Evolutionary conservation across 2,113 vertebrate genomes (phyloP), one percentile per base, ranked within the genome.

Genomic region (Callorhinus ursinus): DNA sequence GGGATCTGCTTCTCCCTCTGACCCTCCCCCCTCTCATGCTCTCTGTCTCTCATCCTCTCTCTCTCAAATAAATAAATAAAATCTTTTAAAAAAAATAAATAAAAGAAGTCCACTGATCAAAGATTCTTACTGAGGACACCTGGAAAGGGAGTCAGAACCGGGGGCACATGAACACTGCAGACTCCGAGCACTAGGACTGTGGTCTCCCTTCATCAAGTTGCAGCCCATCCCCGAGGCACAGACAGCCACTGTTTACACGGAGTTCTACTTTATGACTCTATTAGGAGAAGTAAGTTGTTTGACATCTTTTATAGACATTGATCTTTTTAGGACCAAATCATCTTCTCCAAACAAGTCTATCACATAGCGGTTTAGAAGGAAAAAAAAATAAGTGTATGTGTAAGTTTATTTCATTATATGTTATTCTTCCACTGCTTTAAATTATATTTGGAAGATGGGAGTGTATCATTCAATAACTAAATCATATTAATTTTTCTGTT

Each of bases 271-370:
- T 53, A 90, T 26, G 72, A 90, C 33, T 57, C 49, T 89, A 42
- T 22, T 36, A 92, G 14, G 26, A 67, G 69, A 81, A 95, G 74
- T 49, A 77, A 86, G 33, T 26, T 55, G 13, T 83, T 13, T 89
- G 61, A 22, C 51, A 82, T 82, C 21, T 90, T 83, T 76, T 85
- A 96, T 0, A 95, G 42, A 92, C 6, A 49, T 2, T 65, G 36
- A 33, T 67, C 65, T 72, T 46, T 53, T 31, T 36, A 86, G 39
- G 33, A 82, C 67, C 36, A 91, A 76, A 65, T 76, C 10, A 55
- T 83, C 87, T 88, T 88, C 55, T 46, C 22, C 26, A 92, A 85
- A 90, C 7, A 85, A 93, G 86, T 82, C 71, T 71, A 93, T 74
- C 57, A 76, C 51, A 93, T 2, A 89, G n/a, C 65, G 13, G 10